These are phyloP conservation scores for Centropus bengalensis DNA, from an alignment of 2,113 vertebrate genomes.

Conservation along the genomic window DNA sequence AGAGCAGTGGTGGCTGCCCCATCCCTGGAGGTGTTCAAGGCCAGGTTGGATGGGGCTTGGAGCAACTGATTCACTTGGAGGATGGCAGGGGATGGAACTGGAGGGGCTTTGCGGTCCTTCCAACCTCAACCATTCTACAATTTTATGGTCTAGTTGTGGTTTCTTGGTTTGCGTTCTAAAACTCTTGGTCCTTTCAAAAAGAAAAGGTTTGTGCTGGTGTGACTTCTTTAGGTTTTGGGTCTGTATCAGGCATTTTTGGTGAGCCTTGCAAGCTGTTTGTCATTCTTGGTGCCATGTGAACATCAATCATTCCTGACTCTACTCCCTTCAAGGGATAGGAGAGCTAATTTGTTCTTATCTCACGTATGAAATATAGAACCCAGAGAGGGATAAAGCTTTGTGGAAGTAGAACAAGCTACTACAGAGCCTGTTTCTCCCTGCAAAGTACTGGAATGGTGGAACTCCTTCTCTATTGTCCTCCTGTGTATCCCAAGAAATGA, in stretches of 20 bases:
- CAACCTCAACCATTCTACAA: too few species aligned
- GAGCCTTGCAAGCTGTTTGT: neutral
- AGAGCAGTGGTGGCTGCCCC: too few species aligned
- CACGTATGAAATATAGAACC: neutral
- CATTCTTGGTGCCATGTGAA: neutral
- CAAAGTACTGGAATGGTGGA: neutral
- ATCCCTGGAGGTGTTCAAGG: too few species aligned
- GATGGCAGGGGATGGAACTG: too few species aligned
- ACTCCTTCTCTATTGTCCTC: neutral
- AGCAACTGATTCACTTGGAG: too few species aligned
- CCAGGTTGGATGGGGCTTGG: too few species aligned
- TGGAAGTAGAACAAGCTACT: neutral
- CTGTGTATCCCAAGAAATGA: neutral
- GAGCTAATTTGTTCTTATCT: neutral
- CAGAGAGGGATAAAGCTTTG: neutral
- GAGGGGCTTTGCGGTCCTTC: too few species aligned
- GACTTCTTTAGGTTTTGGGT: neutral
- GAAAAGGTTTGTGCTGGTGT: neutral
- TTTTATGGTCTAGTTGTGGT: neutral
- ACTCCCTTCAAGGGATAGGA: neutral
- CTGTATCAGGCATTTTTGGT: neutral
- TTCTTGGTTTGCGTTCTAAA: neutral
- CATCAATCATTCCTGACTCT: neutral
- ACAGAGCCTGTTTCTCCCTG: neutral
- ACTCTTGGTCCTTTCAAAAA: neutral